Evolutionary conservation across 2,888 invertebrate species (phyloP).

Genomic region (Cosmia pyralina): DNA sequence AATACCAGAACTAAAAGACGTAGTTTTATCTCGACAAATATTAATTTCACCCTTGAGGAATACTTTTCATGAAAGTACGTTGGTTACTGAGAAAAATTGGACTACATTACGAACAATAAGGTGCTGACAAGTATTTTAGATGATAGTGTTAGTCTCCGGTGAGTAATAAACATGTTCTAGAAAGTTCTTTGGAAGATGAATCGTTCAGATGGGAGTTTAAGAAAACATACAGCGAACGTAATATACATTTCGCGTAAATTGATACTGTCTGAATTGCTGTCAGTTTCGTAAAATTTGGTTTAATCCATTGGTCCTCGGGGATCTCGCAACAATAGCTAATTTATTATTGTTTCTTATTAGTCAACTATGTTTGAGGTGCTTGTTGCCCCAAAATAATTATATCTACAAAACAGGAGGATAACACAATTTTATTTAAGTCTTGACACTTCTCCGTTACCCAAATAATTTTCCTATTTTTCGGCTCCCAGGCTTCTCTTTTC

Average conservation of each 20-base stretch:
- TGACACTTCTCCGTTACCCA: not conserved
- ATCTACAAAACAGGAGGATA: not conserved
- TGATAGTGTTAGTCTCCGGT: conserved; percentile 54
- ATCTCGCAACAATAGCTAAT: not conserved
- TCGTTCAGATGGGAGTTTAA: conserved; percentile 33
- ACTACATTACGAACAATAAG: conserved; percentile 53
- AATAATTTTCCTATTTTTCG: not conserved
- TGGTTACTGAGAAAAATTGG: conserved; percentile 53
- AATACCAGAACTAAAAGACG: conserved; percentile 38
- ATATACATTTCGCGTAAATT: conserved; percentile 24
- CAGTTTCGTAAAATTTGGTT: not conserved
- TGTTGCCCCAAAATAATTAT: not conserved
- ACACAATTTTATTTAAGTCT: not conserved
- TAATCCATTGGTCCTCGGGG: not conserved
- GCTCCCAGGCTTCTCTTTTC: too few relatives aligned
- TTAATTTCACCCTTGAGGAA: conserved; percentile 59
- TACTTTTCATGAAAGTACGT: conserved; percentile 25
- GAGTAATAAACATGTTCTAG: conserved; percentile 57
- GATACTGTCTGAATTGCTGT: conserved; percentile 16
- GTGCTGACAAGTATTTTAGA: conserved; percentile 57
- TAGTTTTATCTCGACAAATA: conserved; percentile 47
- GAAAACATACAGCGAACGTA: conserved; percentile 11
- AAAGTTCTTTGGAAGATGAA: conserved; percentile 50
- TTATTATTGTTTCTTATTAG: not conserved
- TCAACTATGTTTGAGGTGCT: not conserved